These are phyloP conservation scores for Temnothorax curvispinosus DNA, from an alignment of 1,140 invertebrate species.

Conservation along the genomic window DNA sequence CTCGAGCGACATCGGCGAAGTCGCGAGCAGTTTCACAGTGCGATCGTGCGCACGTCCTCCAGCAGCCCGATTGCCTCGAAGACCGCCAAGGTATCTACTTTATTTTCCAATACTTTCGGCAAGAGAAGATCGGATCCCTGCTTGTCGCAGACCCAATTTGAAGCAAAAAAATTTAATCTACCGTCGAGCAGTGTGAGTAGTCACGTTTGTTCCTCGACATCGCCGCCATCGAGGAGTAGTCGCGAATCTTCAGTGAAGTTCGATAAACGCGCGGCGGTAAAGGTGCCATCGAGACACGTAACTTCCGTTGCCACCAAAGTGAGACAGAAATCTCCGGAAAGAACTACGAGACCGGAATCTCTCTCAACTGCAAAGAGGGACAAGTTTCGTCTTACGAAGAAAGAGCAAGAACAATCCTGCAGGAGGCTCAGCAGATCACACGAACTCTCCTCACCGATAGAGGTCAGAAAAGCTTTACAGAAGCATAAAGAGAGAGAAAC, in stretches of 20 bases:
- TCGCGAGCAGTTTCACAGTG: constrained; percentile 81
- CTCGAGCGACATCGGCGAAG: constrained; percentile 85
- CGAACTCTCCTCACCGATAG: constrained; percentile 87
- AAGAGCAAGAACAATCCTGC: constrained; percentile 77
- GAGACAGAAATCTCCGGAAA: constrained; percentile 16
- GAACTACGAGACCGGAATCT: neutral
- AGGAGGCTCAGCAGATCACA: constrained; percentile 83
- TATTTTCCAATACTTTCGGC: constrained; percentile 33
- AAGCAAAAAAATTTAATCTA: neutral
- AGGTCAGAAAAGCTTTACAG: constrained; percentile 87
- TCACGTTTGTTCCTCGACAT: neutral
- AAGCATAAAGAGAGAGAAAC: constrained; percentile 78
- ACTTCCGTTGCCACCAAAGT: neutral
- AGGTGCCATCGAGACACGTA: neutral
- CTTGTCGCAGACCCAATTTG: constrained; percentile 50
- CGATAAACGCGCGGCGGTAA: constrained; percentile 11
- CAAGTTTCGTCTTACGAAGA: constrained; percentile 71
- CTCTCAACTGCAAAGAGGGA: constrained; percentile 19
- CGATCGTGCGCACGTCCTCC: constrained; percentile 43
- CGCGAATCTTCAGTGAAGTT: neutral
- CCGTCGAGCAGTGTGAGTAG: constrained; percentile 7
- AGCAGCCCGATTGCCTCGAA: neutral
- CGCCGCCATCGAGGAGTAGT: neutral
- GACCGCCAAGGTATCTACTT: constrained; percentile 16
- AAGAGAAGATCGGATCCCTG: constrained; percentile 76